phyloP scores from a whole-genome alignment of 1,140 invertebrate species.

The Archegozetes longisetosus region DNA sequence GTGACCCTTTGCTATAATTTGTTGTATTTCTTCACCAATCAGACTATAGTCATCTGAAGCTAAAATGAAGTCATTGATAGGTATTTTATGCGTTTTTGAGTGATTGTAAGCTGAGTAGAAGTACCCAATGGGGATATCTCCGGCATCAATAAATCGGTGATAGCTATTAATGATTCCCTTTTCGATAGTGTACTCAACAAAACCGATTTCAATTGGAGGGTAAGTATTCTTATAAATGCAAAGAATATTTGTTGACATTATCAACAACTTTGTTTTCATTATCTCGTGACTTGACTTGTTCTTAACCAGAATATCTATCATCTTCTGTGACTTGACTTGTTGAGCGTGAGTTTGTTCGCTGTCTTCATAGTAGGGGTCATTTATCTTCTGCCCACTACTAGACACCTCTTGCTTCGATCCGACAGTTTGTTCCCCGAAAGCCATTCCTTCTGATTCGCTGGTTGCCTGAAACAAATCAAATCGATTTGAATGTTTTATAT shows the following conservation, averaged over 20 bases:
- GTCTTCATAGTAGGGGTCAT: neutral
- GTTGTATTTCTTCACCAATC: neutral
- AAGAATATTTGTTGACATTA: conserved; percentile 15
- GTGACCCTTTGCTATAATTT: neutral
- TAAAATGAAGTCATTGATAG: neutral
- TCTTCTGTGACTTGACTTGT: neutral
- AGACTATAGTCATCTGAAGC: neutral
- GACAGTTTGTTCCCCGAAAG: neutral
- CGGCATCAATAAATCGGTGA: neutral
- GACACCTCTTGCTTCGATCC: neutral
- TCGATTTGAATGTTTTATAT: too few relatives aligned
- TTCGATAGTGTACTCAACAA: conserved; percentile 15
- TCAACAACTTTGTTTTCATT: neutral
- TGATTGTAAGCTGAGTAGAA: neutral
- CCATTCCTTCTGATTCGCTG: neutral
- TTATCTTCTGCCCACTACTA: neutral
- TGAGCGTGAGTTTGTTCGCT: neutral
- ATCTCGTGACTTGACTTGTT: neutral
- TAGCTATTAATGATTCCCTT: conserved; percentile 12
- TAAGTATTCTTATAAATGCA: conserved; percentile 4
- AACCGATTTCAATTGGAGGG: conserved; percentile 14
- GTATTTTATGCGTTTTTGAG: neutral
- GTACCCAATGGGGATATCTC: neutral
- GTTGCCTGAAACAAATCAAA: too few relatives aligned
- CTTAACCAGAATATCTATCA: neutral